These are phyloP conservation scores for Poecilus cupreus DNA, from an alignment of 2,888 invertebrate species.

Conservation along the genomic window DNA sequence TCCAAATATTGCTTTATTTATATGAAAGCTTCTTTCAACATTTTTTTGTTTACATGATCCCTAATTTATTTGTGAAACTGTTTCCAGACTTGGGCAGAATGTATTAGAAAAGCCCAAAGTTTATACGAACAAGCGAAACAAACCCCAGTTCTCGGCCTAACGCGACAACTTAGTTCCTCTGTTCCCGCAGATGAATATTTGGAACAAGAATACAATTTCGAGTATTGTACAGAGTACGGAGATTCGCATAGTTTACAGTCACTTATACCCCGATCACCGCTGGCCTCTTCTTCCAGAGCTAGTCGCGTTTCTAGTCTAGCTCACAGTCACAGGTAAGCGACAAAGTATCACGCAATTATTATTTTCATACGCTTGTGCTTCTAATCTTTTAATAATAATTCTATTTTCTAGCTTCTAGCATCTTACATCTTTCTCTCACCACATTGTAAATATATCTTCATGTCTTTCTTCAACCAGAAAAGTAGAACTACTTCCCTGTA, in stretches of 20 bases:
- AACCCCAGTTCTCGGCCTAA: slow-evolving; percentile 65
- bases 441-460: slow-evolving; percentile 17
- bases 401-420: slow-evolving; percentile 39
- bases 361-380: slow-evolving; percentile 18
- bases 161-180: slow-evolving; percentile 65
- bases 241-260: slow-evolving; percentile 70
- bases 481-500: background rate
- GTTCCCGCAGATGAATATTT: slow-evolving; percentile 55
- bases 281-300: slow-evolving; percentile 75
- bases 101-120: slow-evolving; percentile 84
- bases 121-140: slow-evolving; percentile 80
- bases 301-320: slow-evolving; percentile 83
- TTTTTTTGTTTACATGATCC: background rate
- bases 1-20: too few relatives aligned
- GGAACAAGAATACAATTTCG: slow-evolving; percentile 68
- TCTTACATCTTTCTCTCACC: slow-evolving; percentile 12
- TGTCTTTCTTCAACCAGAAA: background rate
- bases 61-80: slow-evolving; percentile 34
- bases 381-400: slow-evolving; percentile 10
- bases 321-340: slow-evolving; percentile 80
- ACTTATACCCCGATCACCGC: slow-evolving; percentile 70
- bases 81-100: slow-evolving; percentile 82
- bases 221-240: slow-evolving; percentile 68
- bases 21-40: too few relatives aligned
- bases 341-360: background rate